Base-by-base conservation (phyloP, 2,113 vertebrate species). In the Gulo gulo region DNA sequence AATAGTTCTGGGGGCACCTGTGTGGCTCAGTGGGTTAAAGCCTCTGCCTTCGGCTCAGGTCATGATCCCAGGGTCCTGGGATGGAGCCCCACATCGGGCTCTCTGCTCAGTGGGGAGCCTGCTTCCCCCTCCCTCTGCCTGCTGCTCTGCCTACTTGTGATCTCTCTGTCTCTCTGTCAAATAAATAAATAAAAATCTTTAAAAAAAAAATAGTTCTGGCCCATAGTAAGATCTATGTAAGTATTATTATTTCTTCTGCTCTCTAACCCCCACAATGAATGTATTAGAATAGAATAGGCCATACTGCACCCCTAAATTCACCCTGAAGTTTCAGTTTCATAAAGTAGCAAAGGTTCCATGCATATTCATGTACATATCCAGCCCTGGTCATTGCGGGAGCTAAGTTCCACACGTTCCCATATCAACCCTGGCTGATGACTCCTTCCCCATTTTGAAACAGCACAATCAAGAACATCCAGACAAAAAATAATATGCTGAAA, bases 301-400 rank as follows among this genome's bases (percentile, higher is more conserved):
- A 23, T 42, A 1, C 4, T 69, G 10, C 1, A 36, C 4, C 20
- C 18, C 26, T 15, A 34, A 39, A 79, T 71, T 82, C 67, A 39
- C 14, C 13, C 15, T n/a, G 6, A 82, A 29, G 2, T 57, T 96
- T 81, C 21, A 15, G 1, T 83, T 78, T 10, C 31, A 91, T 76
- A n/a, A 74, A 61, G 13, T 4, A 24, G 6, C 16, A 73, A 50
- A 90, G 12, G 14, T 34, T 55, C 14, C 7, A 0, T 57, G 76
- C 4, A 50, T 34, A 31, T 24, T 42, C 1, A 13, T 65, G 47
- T 1, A 3, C 3, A 13, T 9, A 50, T 50, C 59, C 6, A 23
- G 1, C 45, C 1, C 6, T 78, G 31, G 1, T 63, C 39, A 36
- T 1, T 26, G 4, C 13, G 13, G 45, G 2, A 76, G 21, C 2